phyloP scores from a whole-genome alignment of 2,888 invertebrate species.

The Mechanitis mazaeus region DNA sequence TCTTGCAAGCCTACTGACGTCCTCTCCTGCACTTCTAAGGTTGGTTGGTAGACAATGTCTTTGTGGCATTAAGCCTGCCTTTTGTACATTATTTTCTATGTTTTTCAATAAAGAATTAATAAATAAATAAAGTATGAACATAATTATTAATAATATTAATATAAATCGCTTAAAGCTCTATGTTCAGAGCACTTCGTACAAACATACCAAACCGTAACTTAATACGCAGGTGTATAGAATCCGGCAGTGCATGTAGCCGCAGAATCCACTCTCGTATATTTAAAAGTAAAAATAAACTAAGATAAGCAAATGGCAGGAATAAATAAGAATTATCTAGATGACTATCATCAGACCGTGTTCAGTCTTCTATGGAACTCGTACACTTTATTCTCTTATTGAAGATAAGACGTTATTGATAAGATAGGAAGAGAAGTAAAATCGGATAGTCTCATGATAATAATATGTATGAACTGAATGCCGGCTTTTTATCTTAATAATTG shows the following conservation, averaged over 20 bases:
- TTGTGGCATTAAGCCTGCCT: too few relatives aligned
- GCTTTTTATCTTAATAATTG: background rate
- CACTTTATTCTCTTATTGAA: slow-evolving; percentile 14
- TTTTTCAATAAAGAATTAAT: too few relatives aligned
- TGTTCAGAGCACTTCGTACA: slow-evolving; percentile 41
- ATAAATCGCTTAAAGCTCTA: slow-evolving; percentile 22
- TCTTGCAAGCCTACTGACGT: too few relatives aligned
- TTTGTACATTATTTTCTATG: too few relatives aligned
- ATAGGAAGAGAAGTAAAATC: background rate
- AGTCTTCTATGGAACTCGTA: slow-evolving; percentile 18
- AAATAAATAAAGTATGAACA: background rate
- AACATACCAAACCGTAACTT: slow-evolving; percentile 57
- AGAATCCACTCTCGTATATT: slow-evolving; percentile 28
- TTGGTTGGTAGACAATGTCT: too few relatives aligned
- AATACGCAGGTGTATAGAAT: slow-evolving; percentile 58
- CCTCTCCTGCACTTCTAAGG: too few relatives aligned
- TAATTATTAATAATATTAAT: background rate
- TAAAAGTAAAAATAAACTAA: slow-evolving; percentile 30
- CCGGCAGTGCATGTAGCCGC: slow-evolving; percentile 36
- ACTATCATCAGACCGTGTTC: slow-evolving; percentile 24
- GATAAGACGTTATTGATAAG: slow-evolving; percentile 8
- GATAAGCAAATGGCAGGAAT: slow-evolving; percentile 29
- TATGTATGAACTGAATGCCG: background rate
- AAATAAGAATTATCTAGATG: slow-evolving; percentile 29
- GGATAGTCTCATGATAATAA: background rate